Evolutionary conservation across 2,113 vertebrate genomes (phyloP).

Genomic region (Engystomops pustulosus): DNA sequence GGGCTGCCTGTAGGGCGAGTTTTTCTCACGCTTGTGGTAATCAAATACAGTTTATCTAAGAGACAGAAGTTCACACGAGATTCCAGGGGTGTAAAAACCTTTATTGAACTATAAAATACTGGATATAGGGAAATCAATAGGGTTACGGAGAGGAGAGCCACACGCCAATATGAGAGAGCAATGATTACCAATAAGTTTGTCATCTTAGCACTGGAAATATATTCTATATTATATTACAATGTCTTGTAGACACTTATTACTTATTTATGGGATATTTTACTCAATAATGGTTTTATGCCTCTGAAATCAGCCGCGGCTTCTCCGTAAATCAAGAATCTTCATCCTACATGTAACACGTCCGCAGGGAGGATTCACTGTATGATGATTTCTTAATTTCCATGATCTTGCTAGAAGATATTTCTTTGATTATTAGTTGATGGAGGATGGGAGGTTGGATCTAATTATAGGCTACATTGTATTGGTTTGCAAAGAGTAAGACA

Average conservation of each 20-base stretch:
- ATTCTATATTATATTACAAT: neutral
- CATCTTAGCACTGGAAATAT: neutral
- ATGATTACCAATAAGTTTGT: slow-evolving; percentile 20
- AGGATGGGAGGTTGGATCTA: neutral
- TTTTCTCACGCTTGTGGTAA: slow-evolving; percentile 4
- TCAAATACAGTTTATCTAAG: slow-evolving; percentile 38
- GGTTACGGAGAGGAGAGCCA: slow-evolving; percentile 2
- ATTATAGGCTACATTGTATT: neutral
- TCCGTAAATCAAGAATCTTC: neutral
- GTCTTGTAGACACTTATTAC: neutral
- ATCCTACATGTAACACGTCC: neutral
- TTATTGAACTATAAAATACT: slow-evolving; percentile 53
- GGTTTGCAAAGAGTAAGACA: neutral
- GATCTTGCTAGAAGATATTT: too few relatives aligned
- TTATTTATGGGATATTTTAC: neutral
- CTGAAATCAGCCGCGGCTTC: neutral
- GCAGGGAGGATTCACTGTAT: too few relatives aligned
- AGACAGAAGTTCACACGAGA: slow-evolving; percentile 9
- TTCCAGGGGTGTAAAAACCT: slow-evolving; percentile 9
- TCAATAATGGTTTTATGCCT: neutral
- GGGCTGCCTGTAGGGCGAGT: neutral
- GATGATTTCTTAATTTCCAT: too few relatives aligned
- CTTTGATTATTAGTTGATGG: too few relatives aligned
- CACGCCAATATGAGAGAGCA: neutral
- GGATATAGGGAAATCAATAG: slow-evolving; percentile 50